Percentiles rank a stretch among this genome's conserved stretches.
phyloP scores from a whole-genome alignment of 2,888 invertebrate genomes.

The Lydus trimaculatus region DNA sequence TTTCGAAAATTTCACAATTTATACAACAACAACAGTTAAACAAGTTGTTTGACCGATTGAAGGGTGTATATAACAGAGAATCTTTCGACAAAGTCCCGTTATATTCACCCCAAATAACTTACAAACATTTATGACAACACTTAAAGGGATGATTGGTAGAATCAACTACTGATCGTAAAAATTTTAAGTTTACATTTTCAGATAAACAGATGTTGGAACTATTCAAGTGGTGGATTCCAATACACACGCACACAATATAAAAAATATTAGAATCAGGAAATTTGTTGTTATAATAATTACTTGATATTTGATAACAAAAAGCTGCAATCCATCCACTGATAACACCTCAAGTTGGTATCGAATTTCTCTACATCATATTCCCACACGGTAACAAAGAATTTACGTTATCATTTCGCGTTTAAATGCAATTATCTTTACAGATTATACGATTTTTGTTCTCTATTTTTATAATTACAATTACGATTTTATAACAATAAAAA shows the following conservation, averaged over 20 bases:
- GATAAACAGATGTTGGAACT: constrained; percentile 30
- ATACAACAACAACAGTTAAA: not conserved
- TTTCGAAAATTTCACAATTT: not conserved
- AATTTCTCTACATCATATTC: constrained; percentile 1
- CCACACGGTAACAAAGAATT: not conserved
- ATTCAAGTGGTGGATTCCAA: not conserved
- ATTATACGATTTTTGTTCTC: not conserved
- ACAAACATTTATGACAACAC: constrained; percentile 25
- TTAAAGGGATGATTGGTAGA: constrained; percentile 40
- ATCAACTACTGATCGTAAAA: constrained; percentile 40
- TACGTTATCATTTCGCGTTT: not conserved
- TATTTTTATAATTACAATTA: not conserved
- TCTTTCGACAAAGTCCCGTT: constrained; percentile 32
- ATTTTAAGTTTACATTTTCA: constrained; percentile 35
- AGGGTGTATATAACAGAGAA: constrained; percentile 11
- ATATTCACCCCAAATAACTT: constrained; percentile 23
- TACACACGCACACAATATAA: not conserved
- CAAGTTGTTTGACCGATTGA: not conserved
- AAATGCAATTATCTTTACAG: not conserved
- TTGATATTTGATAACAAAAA: not conserved
- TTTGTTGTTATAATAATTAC: not conserved
- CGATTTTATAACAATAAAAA: not conserved
- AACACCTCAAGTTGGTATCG: not conserved
- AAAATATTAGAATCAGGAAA: not conserved
- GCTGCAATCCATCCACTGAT: not conserved